Conservation (phyloP, 1,140 invertebrate genomes). For the Bathynomus jamesi region DNA sequence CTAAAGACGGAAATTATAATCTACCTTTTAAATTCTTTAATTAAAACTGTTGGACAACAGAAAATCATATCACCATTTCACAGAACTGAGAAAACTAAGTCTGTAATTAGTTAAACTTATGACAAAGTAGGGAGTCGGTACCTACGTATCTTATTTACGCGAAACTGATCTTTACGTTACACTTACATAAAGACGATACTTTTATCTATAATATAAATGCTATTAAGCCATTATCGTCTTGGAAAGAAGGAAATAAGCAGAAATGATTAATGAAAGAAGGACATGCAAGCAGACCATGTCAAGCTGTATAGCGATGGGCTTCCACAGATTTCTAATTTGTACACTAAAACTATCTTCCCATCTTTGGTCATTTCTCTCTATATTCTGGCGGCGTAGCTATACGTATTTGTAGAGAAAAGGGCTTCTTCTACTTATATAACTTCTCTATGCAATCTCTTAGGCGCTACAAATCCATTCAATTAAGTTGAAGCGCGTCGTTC, state of each 20-base stretch:
- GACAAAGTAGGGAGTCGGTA: not conserved
- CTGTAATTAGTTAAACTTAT: not conserved
- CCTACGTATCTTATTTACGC: not conserved
- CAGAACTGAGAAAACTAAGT: not conserved
- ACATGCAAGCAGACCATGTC: not conserved
- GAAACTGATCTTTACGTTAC: not conserved
- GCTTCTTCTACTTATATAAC: no score
- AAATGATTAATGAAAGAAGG: not conserved
- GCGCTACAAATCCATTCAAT: no score
- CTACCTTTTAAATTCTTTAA: not conserved
- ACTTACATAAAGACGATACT: not conserved
- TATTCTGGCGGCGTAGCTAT: no score
- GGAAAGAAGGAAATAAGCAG: not conserved
- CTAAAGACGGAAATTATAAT: no score
- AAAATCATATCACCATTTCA: not conserved
- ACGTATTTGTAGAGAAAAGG: no score
- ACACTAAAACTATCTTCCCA: no score
- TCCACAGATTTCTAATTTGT: no score
- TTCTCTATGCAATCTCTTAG: no score
- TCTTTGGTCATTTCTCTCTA: no score
- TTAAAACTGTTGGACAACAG: not conserved
- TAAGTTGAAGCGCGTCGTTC: no score
- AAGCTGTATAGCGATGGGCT: not conserved
- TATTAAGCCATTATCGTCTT: not conserved
- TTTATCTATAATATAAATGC: no score